A percentile compares a stretch with the other conserved stretches of the same genome.
phyloP scores from a whole-genome alignment of 2,888 invertebrate genomes.

The Caenorhabditis sp. region DNA sequence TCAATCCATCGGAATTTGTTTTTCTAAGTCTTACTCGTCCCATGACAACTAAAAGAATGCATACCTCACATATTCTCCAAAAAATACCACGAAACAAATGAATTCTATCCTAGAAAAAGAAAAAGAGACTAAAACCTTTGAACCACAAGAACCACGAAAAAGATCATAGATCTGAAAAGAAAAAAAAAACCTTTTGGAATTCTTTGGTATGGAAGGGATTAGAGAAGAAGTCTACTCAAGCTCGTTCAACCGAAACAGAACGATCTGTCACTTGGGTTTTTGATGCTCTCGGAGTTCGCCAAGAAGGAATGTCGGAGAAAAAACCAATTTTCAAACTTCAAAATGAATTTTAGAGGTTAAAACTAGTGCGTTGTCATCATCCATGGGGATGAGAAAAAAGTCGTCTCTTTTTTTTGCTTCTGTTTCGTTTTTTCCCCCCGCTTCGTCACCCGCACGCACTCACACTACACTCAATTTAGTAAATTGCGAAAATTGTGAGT shows the following conservation, averaged over 20 bases:
- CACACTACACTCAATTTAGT: slow-evolving; percentile 56
- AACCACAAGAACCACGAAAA: neutral
- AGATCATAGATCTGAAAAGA: slow-evolving; percentile 3
- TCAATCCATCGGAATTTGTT: no score
- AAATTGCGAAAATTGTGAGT: slow-evolving; percentile 56
- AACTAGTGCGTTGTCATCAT: slow-evolving; percentile 7
- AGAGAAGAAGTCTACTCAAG: slow-evolving; percentile 2
- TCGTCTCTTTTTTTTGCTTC: slow-evolving; percentile 1
- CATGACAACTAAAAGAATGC: neutral
- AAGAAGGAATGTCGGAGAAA: neutral
- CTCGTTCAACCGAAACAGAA: slow-evolving; percentile 11
- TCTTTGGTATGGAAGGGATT: slow-evolving; percentile 9
- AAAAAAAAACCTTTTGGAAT: slow-evolving; percentile 1
- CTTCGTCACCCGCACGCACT: slow-evolving; percentile 17
- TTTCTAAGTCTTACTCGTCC: no score
- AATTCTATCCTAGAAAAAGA: neutral
- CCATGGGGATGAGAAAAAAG: slow-evolving; percentile 11
- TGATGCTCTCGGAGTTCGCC: neutral
- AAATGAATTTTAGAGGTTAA: slow-evolving; percentile 3
- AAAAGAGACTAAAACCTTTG: neutral
- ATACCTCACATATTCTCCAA: neutral
- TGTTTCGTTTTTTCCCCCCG: slow-evolving; percentile 14
- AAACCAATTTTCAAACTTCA: slow-evolving; percentile 9
- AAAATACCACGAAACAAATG: neutral
- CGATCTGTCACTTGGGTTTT: slow-evolving; percentile 21